These are phyloP conservation scores for Aulostomus chinensis DNA, from an alignment of 2,797 vertebrate species.

Conservation along the genomic window DNA sequence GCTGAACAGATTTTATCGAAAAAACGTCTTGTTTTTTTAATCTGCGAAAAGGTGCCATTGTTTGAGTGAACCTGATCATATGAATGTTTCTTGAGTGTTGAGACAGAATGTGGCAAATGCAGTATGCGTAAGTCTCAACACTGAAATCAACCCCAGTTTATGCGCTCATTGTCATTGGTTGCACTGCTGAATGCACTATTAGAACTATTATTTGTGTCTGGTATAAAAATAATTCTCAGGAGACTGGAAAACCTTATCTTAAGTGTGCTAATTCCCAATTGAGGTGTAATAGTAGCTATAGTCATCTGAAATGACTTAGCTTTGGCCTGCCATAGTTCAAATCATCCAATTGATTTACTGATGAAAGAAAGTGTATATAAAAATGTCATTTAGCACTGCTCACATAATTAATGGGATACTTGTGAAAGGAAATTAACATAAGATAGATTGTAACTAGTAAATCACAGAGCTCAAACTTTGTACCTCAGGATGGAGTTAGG, in stretches of 20 bases:
- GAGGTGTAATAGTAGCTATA: not conserved
- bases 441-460: slow-evolving; percentile 44
- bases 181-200: too few relatives aligned
- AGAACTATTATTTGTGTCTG: not conserved
- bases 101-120: too few relatives aligned
- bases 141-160: too few relatives aligned
- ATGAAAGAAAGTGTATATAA: slow-evolving; percentile 16
- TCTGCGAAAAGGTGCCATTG: too few relatives aligned
- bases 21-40: too few relatives aligned
- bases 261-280: not conserved
- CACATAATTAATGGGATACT: slow-evolving; percentile 37
- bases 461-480: slow-evolving; percentile 42
- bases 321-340: slow-evolving; percentile 15
- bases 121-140: too few relatives aligned
- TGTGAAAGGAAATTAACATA: slow-evolving; percentile 33
- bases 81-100: too few relatives aligned
- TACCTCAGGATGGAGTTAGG: slow-evolving; percentile 21
- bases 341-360: slow-evolving; percentile 22
- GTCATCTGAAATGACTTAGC: slow-evolving; percentile 5
- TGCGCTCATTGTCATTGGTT: not conserved
- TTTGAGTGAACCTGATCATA: too few relatives aligned
- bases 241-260: not conserved
- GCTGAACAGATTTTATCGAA: too few relatives aligned
- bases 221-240: not conserved
- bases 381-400: slow-evolving; percentile 25